A percentile compares a stretch with the other conserved stretches of the same genome.
These are phyloP conservation scores for Phrixothrix hirtus DNA, from an alignment of 2,888 invertebrate genomes.

Conservation along the genomic window DNA sequence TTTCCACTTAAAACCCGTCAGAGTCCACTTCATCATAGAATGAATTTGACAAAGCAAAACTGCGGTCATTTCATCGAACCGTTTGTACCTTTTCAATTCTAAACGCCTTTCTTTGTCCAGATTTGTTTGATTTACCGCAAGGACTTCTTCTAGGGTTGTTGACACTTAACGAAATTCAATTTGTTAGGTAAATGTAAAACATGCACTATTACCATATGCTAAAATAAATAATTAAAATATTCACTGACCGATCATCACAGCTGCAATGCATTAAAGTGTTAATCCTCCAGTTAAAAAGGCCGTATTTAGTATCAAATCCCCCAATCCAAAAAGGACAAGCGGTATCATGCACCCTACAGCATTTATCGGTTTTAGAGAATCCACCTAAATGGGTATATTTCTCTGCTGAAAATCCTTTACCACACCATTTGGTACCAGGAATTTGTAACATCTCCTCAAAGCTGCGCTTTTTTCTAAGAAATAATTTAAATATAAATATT, in stretches of 20 bases:
- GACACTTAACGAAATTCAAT: no score
- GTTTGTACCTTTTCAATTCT: constrained; percentile 15
- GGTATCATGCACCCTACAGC: constrained; percentile 86
- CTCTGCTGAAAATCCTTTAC: constrained; percentile 80
- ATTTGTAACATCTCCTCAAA: constrained; percentile 73
- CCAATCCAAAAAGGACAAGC: constrained; percentile 84
- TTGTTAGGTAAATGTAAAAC: no score
- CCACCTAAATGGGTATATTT: constrained; percentile 83
- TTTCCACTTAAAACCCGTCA: constrained; percentile 17
- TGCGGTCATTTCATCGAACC: constrained; percentile 25
- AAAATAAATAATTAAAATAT: no score
- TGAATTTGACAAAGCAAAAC: constrained; percentile 26
- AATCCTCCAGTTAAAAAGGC: constrained; percentile 85
- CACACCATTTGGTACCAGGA: constrained; percentile 94
- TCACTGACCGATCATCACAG: constrained; percentile 85
- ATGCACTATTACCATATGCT: no score
- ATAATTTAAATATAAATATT: background rate
- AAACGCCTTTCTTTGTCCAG: constrained; percentile 23
- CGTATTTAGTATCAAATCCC: constrained; percentile 81
- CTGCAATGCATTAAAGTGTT: constrained; percentile 91
- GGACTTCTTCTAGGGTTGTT: constrained; percentile 1
- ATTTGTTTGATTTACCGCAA: constrained; percentile 27
- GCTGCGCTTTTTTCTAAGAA: constrained; percentile 57
- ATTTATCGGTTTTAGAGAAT: constrained; percentile 81
- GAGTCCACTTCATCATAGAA: constrained; percentile 27